phyloP scores from a whole-genome alignment of 2,888 invertebrate genomes.

The Cerastis rubricosa region DNA sequence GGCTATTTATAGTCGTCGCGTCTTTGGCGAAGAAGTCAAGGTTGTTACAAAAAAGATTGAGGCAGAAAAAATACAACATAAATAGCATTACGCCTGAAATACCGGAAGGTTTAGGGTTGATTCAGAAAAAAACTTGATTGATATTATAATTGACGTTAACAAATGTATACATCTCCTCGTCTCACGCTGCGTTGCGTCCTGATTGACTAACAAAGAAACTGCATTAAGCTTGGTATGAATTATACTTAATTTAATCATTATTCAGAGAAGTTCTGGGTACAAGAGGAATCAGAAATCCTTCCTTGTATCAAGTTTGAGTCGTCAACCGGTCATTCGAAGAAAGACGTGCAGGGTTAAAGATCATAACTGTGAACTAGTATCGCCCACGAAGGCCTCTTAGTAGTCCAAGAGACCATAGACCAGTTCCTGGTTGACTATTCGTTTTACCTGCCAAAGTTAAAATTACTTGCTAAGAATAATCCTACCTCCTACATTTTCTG shows the following conservation, averaged over 20 bases:
- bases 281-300: constrained; percentile 1
- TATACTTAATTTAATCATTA: constrained; percentile 35
- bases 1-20: too few species aligned
- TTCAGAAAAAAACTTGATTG: neutral
- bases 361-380: constrained; percentile 9
- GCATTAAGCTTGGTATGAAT: constrained; percentile 11
- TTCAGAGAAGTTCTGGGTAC: neutral
- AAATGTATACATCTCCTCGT: constrained; percentile 6
- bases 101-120: neutral
- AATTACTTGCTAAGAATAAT: neutral
- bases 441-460: neutral
- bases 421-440: neutral
- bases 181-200: constrained; percentile 10
- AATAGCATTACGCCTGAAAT: neutral
- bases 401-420: too few species aligned
- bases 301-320: neutral
- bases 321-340: constrained; percentile 9
- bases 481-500: neutral
- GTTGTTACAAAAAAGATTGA: neutral
- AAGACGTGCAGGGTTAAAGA: constrained; percentile 28
- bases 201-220: constrained; percentile 45
- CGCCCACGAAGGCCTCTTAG: neutral
- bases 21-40: neutral
- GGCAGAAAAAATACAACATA: neutral
- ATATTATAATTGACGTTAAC: neutral